A percentile compares a stretch with the other conserved stretches of the same genome.
Conservation (phyloP, 2,113 vertebrate species). For the Thunnus maccoyii region DNA sequence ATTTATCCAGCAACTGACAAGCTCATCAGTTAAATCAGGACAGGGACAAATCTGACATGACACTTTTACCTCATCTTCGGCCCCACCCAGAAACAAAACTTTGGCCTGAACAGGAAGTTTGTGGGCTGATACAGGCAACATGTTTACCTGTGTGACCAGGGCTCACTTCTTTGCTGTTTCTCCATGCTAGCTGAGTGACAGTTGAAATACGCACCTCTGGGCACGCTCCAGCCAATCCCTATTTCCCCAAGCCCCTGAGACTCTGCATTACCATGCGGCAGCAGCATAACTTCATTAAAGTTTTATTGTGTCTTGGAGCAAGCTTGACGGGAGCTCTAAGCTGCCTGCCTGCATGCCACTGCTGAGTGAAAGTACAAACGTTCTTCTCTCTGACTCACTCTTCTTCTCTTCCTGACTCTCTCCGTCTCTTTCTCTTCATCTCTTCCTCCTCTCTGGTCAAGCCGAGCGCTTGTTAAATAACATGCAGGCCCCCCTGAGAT, state of each 20-base stretch:
- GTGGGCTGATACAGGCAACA: background rate
- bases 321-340: slow-evolving; percentile 57
- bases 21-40: slow-evolving; percentile 31
- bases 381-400: slow-evolving; percentile 11
- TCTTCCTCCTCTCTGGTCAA: slow-evolving; percentile 9
- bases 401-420: slow-evolving; percentile 6
- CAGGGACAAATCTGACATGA: slow-evolving; percentile 25
- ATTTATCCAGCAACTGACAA: slow-evolving; percentile 45
- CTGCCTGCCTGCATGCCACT: slow-evolving; percentile 32
- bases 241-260: slow-evolving; percentile 33
- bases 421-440: background rate
- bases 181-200: slow-evolving; percentile 38
- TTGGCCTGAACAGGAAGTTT: background rate
- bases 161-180: slow-evolving; percentile 7
- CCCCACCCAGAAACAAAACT: slow-evolving; percentile 6
- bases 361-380: slow-evolving; percentile 31
- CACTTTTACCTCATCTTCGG: slow-evolving; percentile 6
- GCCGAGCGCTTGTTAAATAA: slow-evolving; percentile 51
- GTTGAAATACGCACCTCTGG: slow-evolving; percentile 41
- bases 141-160: slow-evolving; percentile 7
- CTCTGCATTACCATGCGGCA: slow-evolving; percentile 46
- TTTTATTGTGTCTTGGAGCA: slow-evolving; percentile 69
- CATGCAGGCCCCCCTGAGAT: slow-evolving; percentile 49
- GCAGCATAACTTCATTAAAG: slow-evolving; percentile 68
- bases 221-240: slow-evolving; percentile 47